Evolutionary conservation across 2,797 vertebrate species (phyloP), one percentile per base, ranked within the genome.

Genomic region (Notolepis coatsorum): DNA sequence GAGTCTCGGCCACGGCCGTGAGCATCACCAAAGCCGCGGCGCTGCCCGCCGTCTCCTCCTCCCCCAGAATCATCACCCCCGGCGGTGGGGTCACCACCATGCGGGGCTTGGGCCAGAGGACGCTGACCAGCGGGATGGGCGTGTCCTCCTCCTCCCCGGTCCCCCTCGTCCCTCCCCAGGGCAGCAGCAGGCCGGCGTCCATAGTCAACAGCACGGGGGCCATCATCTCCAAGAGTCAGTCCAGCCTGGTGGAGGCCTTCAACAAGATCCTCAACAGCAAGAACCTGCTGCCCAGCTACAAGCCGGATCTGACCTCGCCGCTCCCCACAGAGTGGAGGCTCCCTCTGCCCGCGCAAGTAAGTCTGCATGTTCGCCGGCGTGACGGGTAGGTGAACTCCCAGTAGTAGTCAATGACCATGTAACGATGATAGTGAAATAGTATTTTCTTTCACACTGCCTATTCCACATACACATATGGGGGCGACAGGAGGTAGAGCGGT

Each of bases 201-300:
- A 93, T 95, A 0, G 87, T 95, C 0, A 79, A 94, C 8, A 91
- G 86, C 0, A 87, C 92, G 0, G 95, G 96, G 33, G 95, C 95
- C 0, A 95, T 96, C 72, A 96, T 98, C 53, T 98, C 96, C 3
- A 92, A 96, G 70, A 96, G 91, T 58, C 97, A 99, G 77, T 97
- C 97, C 70, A 97, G 94, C 84, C 85, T 99, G 46, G 97, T 99
- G 33, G 97, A 99, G 38, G 94, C 95, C 43, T 99, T 99, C 79
- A 99, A 99, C 89, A 97, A 96, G 83, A 96, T 99, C 81, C 94
- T 99, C 59, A 99, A 98, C 84, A 95, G 95, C 84, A 99, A 98
- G 72, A 99, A 98, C 84, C 93, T 96, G 1, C 84, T 99, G 59
- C 96, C 97, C 1, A 93, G 92, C 2, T 99, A 99, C 72, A 94